These are phyloP conservation scores for Rhinogobio ventralis DNA, from an alignment of 2,797 vertebrate species.

Conservation along the genomic window DNA sequence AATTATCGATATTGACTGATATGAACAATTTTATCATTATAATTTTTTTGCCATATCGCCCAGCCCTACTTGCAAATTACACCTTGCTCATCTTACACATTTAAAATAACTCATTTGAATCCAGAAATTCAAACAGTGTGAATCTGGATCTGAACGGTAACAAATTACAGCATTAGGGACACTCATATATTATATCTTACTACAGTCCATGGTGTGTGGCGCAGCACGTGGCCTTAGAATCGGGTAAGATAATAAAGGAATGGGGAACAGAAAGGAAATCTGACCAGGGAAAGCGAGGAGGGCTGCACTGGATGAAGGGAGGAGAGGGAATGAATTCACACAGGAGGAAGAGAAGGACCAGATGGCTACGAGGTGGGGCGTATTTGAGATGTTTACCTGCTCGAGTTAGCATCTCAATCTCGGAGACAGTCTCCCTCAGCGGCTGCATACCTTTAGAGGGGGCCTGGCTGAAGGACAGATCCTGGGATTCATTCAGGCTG, in stretches of 20 bases:
- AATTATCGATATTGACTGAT: too few relatives aligned
- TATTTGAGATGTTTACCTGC: constrained; percentile 80
- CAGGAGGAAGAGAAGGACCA: constrained; percentile 36
- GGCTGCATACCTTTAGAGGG: constrained; percentile 89
- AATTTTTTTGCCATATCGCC: too few relatives aligned
- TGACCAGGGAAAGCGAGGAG: constrained; percentile 4
- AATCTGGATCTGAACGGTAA: background rate
- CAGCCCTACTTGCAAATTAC: background rate
- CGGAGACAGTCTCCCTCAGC: constrained; percentile 82
- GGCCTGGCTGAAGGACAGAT: constrained; percentile 87
- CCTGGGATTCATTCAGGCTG: constrained; percentile 84
- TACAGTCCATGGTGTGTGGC: background rate
- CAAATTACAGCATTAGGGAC: background rate
- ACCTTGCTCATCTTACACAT: background rate
- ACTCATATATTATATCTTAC: background rate
- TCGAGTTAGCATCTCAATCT: constrained; percentile 89
- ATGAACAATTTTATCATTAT: too few relatives aligned
- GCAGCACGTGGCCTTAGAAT: background rate
- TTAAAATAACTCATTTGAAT: background rate
- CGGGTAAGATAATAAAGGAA: constrained; percentile 9
- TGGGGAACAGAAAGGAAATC: background rate
- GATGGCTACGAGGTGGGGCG: background rate
- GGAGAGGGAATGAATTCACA: constrained; percentile 38
- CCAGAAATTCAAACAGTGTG: background rate
- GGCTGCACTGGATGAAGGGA: constrained; percentile 26